Evolutionary conservation across 35 echinoderm and acorn worm species (phyloP), one percentile per base, ranked within the genome.

Genomic region (Amphiura filiformis): DNA sequence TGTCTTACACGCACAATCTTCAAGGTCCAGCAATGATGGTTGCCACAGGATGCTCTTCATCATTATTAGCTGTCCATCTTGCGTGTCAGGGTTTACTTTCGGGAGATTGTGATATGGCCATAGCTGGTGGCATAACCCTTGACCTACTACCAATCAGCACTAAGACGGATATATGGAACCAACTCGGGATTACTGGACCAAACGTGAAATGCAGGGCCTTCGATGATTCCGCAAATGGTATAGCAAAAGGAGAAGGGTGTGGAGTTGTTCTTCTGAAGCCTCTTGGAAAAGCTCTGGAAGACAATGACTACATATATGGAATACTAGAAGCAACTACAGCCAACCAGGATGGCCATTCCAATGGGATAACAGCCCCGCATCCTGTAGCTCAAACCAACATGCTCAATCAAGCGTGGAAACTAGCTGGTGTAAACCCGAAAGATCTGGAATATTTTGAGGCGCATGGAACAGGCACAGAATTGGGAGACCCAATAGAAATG

Each of bases 71-170:
- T 23, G 75, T 87, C 30, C 70, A 87, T 41, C 7, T 78, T 32
- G 85, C 85, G 0, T 87, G 85, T 56, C 65, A 87, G n/a, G 85
- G 65, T 31, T 39, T 87, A 23, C 76, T 38, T 41, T 31, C 31
- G 39, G 85, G 85, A 32, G 75, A 77, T 28, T 91, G 89, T 80
- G 41, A 85, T 32, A 84, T 80, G 44, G 90, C 90, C 28, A 31
- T 92, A 31, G 90, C 90, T 1, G 90, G 90, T 20, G 90, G 90
- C 12, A 77, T 86, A 7, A 92, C 86, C 42, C 78, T 86, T 38
- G 30, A 81, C 20, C 47, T 93, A 15, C 61, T 70, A 13, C 61
- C 61, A 1, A 70, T 42, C 39, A 82, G 37, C 13, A 87, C 57
- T 12, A 87, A 78, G 31, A 76, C 65, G 33, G 61, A 70, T 23